Percentiles rank a stretch among this genome's conserved stretches.
These are phyloP conservation scores for Luehdorfia chinensis DNA, from an alignment of 1,140 invertebrate genomes.

Conservation along the genomic window DNA sequence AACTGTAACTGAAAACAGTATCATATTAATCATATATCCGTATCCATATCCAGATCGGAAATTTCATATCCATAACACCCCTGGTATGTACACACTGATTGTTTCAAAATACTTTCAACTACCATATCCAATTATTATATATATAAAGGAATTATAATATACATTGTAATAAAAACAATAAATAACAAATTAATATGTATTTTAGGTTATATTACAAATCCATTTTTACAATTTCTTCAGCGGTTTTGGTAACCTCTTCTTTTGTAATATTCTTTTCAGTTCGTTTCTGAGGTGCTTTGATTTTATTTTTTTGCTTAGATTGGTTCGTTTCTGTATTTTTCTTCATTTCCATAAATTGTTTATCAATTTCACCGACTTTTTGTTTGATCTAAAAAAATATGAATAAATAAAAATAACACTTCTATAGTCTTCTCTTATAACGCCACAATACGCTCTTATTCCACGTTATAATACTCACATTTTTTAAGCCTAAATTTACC, in stretches of 20 bases:
- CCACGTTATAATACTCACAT: conserved; percentile 58
- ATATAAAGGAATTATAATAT: too few relatives aligned
- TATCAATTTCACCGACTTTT: conserved; percentile 63
- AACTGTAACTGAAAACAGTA: too few relatives aligned
- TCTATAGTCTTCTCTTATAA: too few relatives aligned
- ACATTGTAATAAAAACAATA: too few relatives aligned
- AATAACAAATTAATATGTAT: not conserved
- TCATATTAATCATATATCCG: too few relatives aligned
- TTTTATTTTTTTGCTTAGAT: conserved; percentile 23
- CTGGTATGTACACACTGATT: too few relatives aligned
- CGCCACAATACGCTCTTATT: too few relatives aligned
- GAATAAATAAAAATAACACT: conserved; percentile 19
- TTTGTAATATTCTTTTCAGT: conserved; percentile 44
- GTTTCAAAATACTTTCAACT: too few relatives aligned
- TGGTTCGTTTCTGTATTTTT: conserved; percentile 36
- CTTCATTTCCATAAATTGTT: conserved; percentile 56
- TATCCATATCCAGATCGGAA: too few relatives aligned
- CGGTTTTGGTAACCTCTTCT: conserved; percentile 51
- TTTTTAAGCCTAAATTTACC: conserved; percentile 65
- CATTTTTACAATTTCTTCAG: conserved; percentile 57
- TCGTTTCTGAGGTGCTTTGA: conserved; percentile 36
- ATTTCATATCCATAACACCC: too few relatives aligned
- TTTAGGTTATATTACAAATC: conserved; percentile 41
- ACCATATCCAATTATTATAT: too few relatives aligned
- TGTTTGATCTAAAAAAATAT: conserved; percentile 69